These are phyloP conservation scores for Drosophila kokeensis DNA, from an alignment of 2,888 invertebrate species.

Conservation along the genomic window DNA sequence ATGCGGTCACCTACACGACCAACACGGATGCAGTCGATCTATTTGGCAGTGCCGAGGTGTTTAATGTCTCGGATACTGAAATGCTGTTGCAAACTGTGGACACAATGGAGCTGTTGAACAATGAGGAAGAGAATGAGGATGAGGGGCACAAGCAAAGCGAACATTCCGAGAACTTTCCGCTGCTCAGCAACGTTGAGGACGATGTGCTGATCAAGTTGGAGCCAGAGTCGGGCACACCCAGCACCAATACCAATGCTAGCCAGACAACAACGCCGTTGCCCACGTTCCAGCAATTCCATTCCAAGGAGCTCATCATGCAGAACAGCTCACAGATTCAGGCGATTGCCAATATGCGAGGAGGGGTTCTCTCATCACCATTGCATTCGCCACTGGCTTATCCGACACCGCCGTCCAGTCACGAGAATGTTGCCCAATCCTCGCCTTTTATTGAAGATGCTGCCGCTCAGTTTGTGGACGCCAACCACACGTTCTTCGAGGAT, in stretches of 20 bases:
- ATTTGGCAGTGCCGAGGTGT: constrained; percentile 90
- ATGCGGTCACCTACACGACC: constrained; percentile 87
- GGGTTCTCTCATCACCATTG: constrained; percentile 87
- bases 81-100: constrained; percentile 89
- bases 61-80: constrained; percentile 89
- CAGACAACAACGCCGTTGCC: constrained; percentile 91
- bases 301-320: constrained; percentile 85
- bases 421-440: constrained; percentile 87
- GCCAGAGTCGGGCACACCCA: constrained; percentile 40
- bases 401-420: constrained; percentile 95
- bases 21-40: constrained; percentile 87
- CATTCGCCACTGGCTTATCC: constrained; percentile 92
- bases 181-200: constrained; percentile 54
- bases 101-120: constrained; percentile 88
- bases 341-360: constrained; percentile 83
- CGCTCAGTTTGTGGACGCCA: constrained; percentile 81
- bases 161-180: constrained; percentile 80
- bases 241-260: constrained; percentile 25
- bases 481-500: constrained; percentile 84
- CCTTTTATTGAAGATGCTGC: constrained; percentile 85
- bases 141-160: constrained; percentile 62
- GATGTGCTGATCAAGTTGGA: constrained; percentile 65
- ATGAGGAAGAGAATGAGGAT: constrained; percentile 86
- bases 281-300: constrained; percentile 93
- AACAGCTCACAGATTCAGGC: constrained; percentile 82